Conservation (phyloP, 2,888 invertebrate genomes). For the Agapostemon virescens region DNA sequence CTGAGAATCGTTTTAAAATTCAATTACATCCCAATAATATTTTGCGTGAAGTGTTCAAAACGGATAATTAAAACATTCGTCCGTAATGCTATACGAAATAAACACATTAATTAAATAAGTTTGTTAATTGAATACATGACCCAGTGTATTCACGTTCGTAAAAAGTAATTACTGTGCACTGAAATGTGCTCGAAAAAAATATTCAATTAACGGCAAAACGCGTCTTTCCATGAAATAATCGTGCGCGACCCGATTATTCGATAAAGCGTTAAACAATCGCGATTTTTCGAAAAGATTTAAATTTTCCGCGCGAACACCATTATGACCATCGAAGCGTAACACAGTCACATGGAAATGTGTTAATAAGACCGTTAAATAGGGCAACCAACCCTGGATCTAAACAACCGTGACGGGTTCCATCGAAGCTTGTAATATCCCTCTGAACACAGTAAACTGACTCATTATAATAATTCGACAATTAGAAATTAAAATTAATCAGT, state of each 20-base stretch:
- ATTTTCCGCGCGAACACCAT: slow-evolving; percentile 8
- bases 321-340: not conserved
- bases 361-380: slow-evolving; percentile 20
- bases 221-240: slow-evolving; percentile 5
- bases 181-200: not conserved
- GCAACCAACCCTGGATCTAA: not conserved
- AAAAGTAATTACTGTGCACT: not conserved
- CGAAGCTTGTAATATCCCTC: slow-evolving; percentile 8
- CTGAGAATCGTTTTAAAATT: not conserved
- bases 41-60: not conserved
- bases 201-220: slow-evolving; percentile 7
- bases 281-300: slow-evolving; percentile 15
- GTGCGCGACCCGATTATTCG: not conserved
- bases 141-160: not conserved
- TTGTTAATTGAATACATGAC: not conserved
- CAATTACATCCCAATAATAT: not conserved
- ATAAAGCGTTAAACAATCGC: slow-evolving; percentile 1
- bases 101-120: slow-evolving; percentile 2
- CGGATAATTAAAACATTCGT: not conserved
- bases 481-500: not conserved
- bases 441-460: not conserved
- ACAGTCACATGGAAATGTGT: slow-evolving; percentile 7
- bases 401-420: slow-evolving; percentile 8
- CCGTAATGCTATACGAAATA: not conserved
- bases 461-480: not conserved